These are phyloP conservation scores for Drosophila aff. DNA, from an alignment of 1,140 invertebrate species.

Conservation along the genomic window DNA sequence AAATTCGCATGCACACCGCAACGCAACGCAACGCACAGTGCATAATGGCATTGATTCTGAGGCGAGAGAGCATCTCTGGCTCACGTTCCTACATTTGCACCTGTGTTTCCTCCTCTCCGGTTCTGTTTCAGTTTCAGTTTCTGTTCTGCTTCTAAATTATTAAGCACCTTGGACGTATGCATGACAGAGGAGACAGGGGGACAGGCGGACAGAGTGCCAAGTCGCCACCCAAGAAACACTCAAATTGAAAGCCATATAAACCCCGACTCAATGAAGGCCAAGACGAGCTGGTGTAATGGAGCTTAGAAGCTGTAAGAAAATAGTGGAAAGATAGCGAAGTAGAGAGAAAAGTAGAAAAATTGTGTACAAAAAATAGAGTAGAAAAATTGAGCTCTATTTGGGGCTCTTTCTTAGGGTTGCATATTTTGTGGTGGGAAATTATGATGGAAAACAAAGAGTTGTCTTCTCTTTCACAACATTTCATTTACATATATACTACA, in stretches of 20 bases:
- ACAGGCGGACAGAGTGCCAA: background rate
- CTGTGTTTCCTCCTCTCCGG: background rate
- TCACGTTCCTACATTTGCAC: conserved; percentile 12
- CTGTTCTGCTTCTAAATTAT: conserved; percentile 57
- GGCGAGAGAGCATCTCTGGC: conserved; percentile 16
- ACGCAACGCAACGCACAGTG: conserved; percentile 10
- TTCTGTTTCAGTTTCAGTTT: background rate
- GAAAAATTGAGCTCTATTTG: no score
- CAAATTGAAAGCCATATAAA: conserved; percentile 56
- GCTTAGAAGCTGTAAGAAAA: conserved; percentile 6
- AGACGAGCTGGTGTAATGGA: conserved; percentile 11
- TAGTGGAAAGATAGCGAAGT: background rate
- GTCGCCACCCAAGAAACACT: conserved; percentile 39
- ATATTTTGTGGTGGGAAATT: no score
- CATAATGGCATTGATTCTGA: conserved; percentile 47
- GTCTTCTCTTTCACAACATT: no score
- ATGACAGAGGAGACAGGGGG: conserved; percentile 34
- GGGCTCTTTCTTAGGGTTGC: no score
- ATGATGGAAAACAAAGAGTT: no score
- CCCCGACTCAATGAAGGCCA: conserved; percentile 29
- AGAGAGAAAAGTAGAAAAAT: no score
- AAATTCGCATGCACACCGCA: conserved; percentile 57
- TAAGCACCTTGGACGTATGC: conserved; percentile 61
- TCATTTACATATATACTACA: no score
- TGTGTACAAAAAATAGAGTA: no score